These are phyloP conservation scores for Pinctada fucata DNA, from an alignment of 2,888 invertebrate genomes.

Conservation along the genomic window DNA sequence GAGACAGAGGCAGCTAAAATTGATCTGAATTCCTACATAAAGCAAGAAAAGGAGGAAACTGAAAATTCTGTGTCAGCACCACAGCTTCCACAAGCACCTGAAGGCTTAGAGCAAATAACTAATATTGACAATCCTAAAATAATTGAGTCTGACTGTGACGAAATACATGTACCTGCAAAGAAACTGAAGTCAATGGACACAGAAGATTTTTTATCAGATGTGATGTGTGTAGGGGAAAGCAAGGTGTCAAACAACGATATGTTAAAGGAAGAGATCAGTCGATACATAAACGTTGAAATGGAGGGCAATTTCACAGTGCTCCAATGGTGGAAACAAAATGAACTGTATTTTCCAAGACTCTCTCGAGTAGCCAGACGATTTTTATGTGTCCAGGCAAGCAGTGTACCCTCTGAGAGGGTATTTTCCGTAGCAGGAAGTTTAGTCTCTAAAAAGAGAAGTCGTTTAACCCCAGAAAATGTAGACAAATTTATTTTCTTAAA, in stretches of 20 bases:
- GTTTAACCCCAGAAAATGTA: conserved; percentile 3
- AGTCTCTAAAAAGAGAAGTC: conserved; percentile 6
- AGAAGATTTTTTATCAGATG: conserved; percentile 25
- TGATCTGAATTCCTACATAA: neutral
- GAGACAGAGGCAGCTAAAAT: neutral
- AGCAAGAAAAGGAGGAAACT: conserved; percentile 11
- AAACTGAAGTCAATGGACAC: conserved; percentile 21
- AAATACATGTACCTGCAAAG: no score
- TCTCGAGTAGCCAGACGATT: neutral
- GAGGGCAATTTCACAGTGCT: conserved; percentile 5
- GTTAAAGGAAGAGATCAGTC: neutral
- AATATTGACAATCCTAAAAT: neutral
- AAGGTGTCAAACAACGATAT: neutral
- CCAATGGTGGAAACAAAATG: conserved; percentile 18
- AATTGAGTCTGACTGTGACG: neutral
- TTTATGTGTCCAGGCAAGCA: conserved; percentile 6
- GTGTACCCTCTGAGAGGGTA: conserved; percentile 19
- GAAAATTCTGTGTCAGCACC: neutral
- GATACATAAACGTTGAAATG: neutral
- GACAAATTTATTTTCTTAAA: conserved; percentile 18
- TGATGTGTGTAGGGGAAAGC: conserved; percentile 24
- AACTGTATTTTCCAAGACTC: neutral
- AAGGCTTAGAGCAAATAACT: neutral
- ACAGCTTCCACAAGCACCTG: conserved; percentile 4
- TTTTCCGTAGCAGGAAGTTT: neutral